Evolutionary conservation across 2,888 invertebrate genomes (phyloP), one percentile per base, ranked within the genome.

Genomic region (Aphidoletes aphidimyza): DNA sequence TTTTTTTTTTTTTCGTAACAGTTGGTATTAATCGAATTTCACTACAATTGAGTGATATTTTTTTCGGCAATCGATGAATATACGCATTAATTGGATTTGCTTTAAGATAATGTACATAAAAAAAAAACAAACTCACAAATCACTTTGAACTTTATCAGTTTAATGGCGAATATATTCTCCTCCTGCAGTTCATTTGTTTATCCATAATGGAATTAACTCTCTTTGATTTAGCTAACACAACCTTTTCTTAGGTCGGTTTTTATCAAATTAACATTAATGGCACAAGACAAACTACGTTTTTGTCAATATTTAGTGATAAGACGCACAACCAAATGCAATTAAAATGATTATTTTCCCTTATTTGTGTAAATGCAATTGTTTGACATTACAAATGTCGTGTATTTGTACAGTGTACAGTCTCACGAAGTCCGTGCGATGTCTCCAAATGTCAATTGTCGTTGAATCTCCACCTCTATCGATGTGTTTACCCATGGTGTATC

Each of bases 61-160:
- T 47, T 5, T 47, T 14, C 17, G 47, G 3, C 2, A 11, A 2
- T 11, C 8, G 19, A 47, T 11, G 17, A 47, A 47, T 47, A 2
- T 47, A 47, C 47, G 19, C 19, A 47, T 19, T 22, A 22, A 54
- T 17, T 2, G 11, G 22, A 54, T 17, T 11, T 54, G 22, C 47
- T 17, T 1, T 3, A n/a, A 54, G 22, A 54, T 54, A 26, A 2
- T 54, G 26, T 11, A 26, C n/a, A 47, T 22, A 26, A 3, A 47
- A 47, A 17, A 14, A 47, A 47, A 54, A 26, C 26, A 54, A 54
- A 54, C 26, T 54, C 54, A 54, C 54, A 54, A 54, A 26, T 54
- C 54, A 54, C 54, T 26, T 54, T 26, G 54, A 26, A 54, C 26
- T 54, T 54, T n/a, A 54, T 54, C 54, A 54, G 22, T 54, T 54